Evolutionary conservation across 2,797 vertebrate species (phyloP).

Genomic region (Sciurus vulgaris): DNA sequence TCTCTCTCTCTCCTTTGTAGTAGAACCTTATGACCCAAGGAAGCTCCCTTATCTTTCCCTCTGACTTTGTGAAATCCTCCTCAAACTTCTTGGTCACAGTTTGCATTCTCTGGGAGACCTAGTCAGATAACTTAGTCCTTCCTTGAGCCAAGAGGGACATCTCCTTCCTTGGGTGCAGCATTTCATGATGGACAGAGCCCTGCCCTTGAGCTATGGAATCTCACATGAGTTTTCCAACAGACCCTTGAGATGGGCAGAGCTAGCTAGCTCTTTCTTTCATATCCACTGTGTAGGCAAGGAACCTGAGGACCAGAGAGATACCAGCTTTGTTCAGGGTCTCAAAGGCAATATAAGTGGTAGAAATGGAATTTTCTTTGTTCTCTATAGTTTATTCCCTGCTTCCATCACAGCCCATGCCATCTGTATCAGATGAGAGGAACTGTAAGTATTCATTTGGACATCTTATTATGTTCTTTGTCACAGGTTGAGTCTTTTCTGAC

Average conservation of each 20-base stretch:
- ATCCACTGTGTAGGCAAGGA: background rate
- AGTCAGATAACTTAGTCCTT: background rate
- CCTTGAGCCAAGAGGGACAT: background rate
- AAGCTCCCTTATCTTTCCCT: background rate
- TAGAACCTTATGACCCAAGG: background rate
- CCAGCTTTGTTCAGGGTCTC: background rate
- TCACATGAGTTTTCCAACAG: background rate
- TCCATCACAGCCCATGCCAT: background rate
- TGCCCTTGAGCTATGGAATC: background rate
- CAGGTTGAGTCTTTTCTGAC: background rate
- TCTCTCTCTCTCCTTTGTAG: constrained; percentile 16
- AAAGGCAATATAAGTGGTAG: background rate
- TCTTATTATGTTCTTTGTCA: background rate
- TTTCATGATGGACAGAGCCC: background rate
- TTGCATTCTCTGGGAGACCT: background rate
- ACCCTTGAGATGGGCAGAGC: background rate
- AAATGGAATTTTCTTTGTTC: background rate
- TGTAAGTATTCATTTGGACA: background rate
- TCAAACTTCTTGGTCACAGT: background rate
- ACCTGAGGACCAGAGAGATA: background rate
- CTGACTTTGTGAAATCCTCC: background rate
- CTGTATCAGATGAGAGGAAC: background rate
- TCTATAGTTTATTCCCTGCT: background rate
- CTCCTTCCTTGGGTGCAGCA: background rate
- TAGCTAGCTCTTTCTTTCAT: background rate